phyloP scores from a whole-genome alignment of 1,140 invertebrate species.

The Bemisia tabaci region DNA sequence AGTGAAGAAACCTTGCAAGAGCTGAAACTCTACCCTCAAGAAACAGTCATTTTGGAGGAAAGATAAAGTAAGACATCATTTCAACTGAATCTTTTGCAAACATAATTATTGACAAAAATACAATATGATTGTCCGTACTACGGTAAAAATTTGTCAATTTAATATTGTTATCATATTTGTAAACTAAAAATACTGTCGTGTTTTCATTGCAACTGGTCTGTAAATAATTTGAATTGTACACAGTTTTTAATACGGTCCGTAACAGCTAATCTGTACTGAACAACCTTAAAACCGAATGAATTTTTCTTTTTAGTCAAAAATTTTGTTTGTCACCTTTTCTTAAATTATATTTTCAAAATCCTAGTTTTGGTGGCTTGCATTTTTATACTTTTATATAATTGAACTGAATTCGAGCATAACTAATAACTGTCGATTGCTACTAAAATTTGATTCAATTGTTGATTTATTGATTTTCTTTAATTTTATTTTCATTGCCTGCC shows the following conservation, averaged over 20 bases:
- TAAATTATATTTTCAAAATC: background rate
- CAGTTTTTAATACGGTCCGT: background rate
- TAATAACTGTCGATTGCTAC: too few relatives aligned
- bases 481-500: too few relatives aligned
- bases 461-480: too few relatives aligned
- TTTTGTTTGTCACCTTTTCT: background rate
- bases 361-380: background rate
- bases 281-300: background rate
- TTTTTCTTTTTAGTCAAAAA: background rate
- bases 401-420: too few relatives aligned
- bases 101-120: background rate
- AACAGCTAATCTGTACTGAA: background rate
- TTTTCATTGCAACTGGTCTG: background rate
- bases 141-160: background rate
- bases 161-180: background rate
- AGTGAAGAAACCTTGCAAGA: conserved; percentile 56
- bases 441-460: too few relatives aligned
- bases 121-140: background rate
- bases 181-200: background rate
- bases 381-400: background rate
- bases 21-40: conserved; percentile 77
- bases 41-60: conserved; percentile 83
- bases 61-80: conserved; percentile 39
- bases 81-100: background rate
- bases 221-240: background rate